phyloP scores from a whole-genome alignment of 2,113 vertebrate species.

The Amia ocellicauda region DNA sequence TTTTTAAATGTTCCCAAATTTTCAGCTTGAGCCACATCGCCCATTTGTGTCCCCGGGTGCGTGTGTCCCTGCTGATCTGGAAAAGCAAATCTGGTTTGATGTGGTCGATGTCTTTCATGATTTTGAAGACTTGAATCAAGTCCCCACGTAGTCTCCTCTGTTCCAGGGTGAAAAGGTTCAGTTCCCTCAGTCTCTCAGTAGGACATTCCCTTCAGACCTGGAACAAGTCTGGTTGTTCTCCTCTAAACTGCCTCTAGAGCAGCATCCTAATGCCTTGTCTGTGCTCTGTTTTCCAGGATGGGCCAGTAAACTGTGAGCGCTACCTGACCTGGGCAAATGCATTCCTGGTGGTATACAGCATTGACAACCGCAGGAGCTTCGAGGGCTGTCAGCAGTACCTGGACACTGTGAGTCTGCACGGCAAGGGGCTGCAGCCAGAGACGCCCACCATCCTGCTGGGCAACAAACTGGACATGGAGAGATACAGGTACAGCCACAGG shows the following conservation, averaged over 20 bases:
- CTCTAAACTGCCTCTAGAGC: neutral
- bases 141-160: too few relatives aligned
- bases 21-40: too few relatives aligned
- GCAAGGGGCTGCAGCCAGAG: conserved; percentile 56
- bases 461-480: conserved; percentile 91
- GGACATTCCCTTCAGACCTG: too few relatives aligned
- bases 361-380: conserved; percentile 74
- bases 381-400: conserved; percentile 74
- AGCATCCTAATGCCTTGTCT: too few relatives aligned
- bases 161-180: too few relatives aligned
- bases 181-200: too few relatives aligned
- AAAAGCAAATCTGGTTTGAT: too few relatives aligned
- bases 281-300: conserved; percentile 56
- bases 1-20: too few relatives aligned
- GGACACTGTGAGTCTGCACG: conserved; percentile 63
- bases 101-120: too few relatives aligned
- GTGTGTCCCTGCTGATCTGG: too few relatives aligned
- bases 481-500: conserved; percentile 71
- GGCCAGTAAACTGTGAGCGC: conserved; percentile 77
- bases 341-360: conserved; percentile 84
- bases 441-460: conserved; percentile 75
- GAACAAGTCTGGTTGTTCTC: neutral
- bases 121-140: too few relatives aligned
- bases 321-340: conserved; percentile 81
- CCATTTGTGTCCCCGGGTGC: too few relatives aligned